phyloP scores from a whole-genome alignment of 2,888 invertebrate genomes.

The Chymomyza fuscimana region DNA sequence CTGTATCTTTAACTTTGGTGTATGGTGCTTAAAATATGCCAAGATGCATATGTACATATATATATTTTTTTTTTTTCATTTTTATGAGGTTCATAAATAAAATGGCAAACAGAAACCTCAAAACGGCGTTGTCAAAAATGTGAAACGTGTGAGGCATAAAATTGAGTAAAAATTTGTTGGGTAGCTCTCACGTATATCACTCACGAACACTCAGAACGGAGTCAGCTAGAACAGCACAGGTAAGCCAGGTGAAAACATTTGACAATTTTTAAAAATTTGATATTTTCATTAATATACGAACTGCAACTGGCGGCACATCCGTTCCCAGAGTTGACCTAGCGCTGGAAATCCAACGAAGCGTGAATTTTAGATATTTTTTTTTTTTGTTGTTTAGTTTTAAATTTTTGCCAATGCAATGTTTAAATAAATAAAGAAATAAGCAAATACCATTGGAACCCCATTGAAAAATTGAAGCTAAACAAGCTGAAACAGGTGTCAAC shows the following conservation, averaged over 20 bases:
- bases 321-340: conserved; percentile 42
- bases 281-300: conserved; percentile 67
- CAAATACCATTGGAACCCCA: conserved; percentile 68
- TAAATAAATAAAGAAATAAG: conserved; percentile 41
- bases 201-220: conserved; percentile 1
- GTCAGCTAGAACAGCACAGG: conserved; percentile 30
- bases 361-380: conserved; percentile 37
- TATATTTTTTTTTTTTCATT: conserved; percentile 17
- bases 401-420: conserved; percentile 11
- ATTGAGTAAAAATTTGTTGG: conserved; percentile 35
- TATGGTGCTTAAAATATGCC: conserved; percentile 49
- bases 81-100: conserved; percentile 72
- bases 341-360: conserved; percentile 52
- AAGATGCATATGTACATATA: conserved; percentile 3
- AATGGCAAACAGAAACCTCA: conserved; percentile 50
- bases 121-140: conserved; percentile 36
- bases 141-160: conserved; percentile 68
- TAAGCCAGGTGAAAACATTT: conserved; percentile 30
- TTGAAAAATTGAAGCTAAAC: conserved; percentile 74
- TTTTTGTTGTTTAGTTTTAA: not conserved
- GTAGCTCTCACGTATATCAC: conserved; percentile 51
- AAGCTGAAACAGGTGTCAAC: conserved; percentile 70
- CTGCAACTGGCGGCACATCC: conserved; percentile 51
- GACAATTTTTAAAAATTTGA: conserved; percentile 56
- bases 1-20: conserved; percentile 33